phyloP scores from a whole-genome alignment of 2,797 vertebrate genomes.

The Rhinogobio ventralis region DNA sequence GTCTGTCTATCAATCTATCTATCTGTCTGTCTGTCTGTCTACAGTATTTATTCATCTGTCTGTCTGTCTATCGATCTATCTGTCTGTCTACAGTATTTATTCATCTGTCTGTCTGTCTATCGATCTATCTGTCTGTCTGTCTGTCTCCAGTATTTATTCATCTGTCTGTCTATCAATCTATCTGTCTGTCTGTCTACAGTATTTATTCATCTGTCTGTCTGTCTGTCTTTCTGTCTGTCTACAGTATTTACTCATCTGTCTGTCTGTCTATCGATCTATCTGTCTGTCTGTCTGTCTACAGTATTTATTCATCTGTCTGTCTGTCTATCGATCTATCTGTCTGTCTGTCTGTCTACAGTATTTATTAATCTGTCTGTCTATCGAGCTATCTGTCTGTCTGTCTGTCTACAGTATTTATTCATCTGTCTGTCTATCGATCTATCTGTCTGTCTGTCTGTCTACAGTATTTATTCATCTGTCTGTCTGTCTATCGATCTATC shows the following conservation, averaged over 20 bases:
- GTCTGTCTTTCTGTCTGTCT: no score
- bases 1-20: no score
- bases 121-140: not conserved
- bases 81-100: not conserved
- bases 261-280: not conserved
- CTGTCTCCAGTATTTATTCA: not conserved
- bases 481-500: no score
- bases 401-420: rapidly evolving
- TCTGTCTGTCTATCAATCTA: no score
- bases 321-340: not conserved
- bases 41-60: not conserved
- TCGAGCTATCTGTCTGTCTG: not conserved
- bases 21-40: not conserved
- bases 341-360: not conserved
- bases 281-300: not conserved
- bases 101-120: not conserved
- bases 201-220: no score
- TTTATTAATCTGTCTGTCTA: not conserved
- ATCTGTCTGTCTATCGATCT: not conserved
- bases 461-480: no score
- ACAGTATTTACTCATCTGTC: not conserved
- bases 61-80: not conserved
- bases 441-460: no score
- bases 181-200: not conserved
- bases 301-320: not conserved